Evolutionary conservation across 2,797 vertebrate species (phyloP), one percentile per base, ranked within the genome.

Genomic region (Gymnopithys bicolor): DNA sequence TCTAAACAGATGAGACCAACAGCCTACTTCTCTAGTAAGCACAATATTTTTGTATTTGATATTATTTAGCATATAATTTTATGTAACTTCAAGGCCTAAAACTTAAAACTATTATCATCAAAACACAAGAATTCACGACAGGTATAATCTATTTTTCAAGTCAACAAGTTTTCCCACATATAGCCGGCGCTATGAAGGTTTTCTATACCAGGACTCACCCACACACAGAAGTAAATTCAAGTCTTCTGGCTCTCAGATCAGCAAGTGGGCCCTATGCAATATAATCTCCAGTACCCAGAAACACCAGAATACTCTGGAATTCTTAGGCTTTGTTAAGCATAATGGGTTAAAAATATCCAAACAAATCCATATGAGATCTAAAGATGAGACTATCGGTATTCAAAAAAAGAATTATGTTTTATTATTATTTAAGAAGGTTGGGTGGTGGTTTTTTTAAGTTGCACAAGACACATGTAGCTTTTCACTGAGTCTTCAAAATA

Each of bases 381-480:
- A 71, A 56, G 13, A 63, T 1, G 1, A 82, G 25, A 52, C 10
- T 37, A 66, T 2, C 14, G 19, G 9, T 39, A 71, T 43, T 68
- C 1, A 8, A 56, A 79, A 70, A 45, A 27, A 2, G 0, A 49
- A 75, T 7, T 2, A 43, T 56, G 7, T 55, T 60, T 51, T 41
- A 37, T 48, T 71, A 33, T 19, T 27, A 53, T 71, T 68, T 51
- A 76, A 63, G 9, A 66, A 83, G 7, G 3, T 8, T 11, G 0
- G 2, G 18, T 28, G 2, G 4, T 30, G 3, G 3, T 19, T 18
- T 13, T 19, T 19, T 10, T 19, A 23, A 55, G 19, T 27, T 67
- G 27, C 13, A 67, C 6, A 63, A 56, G 10, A 48, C 8, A 55
- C 0, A 0, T 0, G 0, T 35, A 74, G 22, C 5, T 25, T 32